Base-by-base conservation (phyloP, 2,888 invertebrate species). In the Ligdia adustata region DNA sequence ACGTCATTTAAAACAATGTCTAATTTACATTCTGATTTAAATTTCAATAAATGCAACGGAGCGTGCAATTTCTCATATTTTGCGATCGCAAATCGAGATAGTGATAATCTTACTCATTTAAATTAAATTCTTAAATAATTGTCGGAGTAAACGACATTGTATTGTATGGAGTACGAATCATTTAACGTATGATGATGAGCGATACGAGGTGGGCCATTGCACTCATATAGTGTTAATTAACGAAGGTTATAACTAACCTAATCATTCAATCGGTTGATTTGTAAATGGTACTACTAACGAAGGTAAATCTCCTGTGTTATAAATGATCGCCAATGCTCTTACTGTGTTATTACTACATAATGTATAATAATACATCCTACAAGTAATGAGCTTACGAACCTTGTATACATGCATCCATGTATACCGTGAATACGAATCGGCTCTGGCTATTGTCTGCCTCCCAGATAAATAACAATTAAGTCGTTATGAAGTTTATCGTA, bases 401-500 rank as follows among this genome's bases (percentile, higher is more conserved):
- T n/a, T n/a, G n/a, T n/a, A n/a, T n/a, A n/a, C n/a, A n/a, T n/a
- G n/a, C n/a, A n/a, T n/a, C n/a, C n/a, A n/a, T n/a, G n/a, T n/a
- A n/a, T n/a, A n/a, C n/a, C n/a, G n/a, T n/a, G n/a, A n/a, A n/a
- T n/a, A n/a, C n/a, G n/a, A n/a, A n/a, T n/a, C n/a, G n/a, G n/a
- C n/a, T n/a, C n/a, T n/a, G n/a, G n/a, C n/a, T n/a, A n/a, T n/a
- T n/a, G n/a, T n/a, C n/a, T n/a, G n/a, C n/a, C n/a, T 37, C 18
- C 3, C 16, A 29, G 6, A 20, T 3, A 26, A 13, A 28, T 11
- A 24, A 24, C 29, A 33, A 40, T 33, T 33, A 34, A 39, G 7
- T 24, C 20, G 22, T 40, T 29, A 39, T 18, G n/a, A 35, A 40
- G 47, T 47, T 47, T 41, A 41, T 20, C 31, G 41, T 27, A 13